These are phyloP conservation scores for Chloroceryle aenea DNA, from an alignment of 2,113 vertebrate species.

Conservation along the genomic window DNA sequence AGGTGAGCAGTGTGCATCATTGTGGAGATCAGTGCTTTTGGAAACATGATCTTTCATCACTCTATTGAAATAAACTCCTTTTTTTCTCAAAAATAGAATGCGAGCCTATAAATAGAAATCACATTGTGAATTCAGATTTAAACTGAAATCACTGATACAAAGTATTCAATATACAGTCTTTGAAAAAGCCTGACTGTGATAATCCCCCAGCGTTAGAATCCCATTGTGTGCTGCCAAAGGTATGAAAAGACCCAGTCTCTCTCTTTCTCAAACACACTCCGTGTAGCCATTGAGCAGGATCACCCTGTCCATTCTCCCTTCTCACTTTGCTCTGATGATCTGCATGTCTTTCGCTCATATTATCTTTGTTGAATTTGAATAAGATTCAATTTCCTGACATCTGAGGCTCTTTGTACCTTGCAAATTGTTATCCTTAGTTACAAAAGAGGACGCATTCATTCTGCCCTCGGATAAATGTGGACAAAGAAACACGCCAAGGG, in stretches of 20 bases:
- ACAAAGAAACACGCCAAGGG: not conserved
- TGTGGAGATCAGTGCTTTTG: constrained; percentile 5
- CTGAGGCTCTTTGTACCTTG: not conserved
- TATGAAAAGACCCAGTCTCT: not conserved
- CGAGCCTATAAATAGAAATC: not conserved
- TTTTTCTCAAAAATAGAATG: not conserved
- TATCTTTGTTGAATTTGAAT: not conserved
- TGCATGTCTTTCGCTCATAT: not conserved
- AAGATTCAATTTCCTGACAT: constrained; percentile 41
- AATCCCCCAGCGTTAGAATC: not conserved
- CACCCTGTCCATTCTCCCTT: not conserved
- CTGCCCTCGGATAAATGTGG: not conserved
- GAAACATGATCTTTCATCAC: not conserved
- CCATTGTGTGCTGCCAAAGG: not conserved
- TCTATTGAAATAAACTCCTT: constrained; percentile 16
- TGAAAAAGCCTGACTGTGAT: not conserved
- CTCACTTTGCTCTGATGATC: not conserved
- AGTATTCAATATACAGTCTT: not conserved
- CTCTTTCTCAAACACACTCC: not conserved
- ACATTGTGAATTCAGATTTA: not conserved
- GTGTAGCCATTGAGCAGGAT: constrained; percentile 1
- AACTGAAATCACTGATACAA: not conserved
- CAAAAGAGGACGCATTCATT: not conserved
- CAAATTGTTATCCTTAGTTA: not conserved
- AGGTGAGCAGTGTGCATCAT: not conserved